Evolutionary conservation across 1,140 invertebrate species (phyloP).

Genomic region (Cydia strobilella): DNA sequence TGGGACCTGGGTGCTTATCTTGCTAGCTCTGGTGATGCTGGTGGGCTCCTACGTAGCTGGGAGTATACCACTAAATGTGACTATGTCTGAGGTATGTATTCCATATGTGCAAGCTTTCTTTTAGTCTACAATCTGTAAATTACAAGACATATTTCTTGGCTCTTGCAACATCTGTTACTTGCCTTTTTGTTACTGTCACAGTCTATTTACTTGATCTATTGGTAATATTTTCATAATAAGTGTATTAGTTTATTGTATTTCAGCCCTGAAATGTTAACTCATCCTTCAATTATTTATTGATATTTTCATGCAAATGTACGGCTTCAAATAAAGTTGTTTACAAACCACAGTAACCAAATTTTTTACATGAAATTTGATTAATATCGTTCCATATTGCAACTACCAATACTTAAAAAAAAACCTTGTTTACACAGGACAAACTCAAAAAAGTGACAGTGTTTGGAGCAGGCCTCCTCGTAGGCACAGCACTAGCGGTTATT

Average conservation of each 20-base stretch:
- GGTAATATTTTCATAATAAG: slow-evolving; percentile 4
- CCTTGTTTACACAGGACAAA: slow-evolving; percentile 88
- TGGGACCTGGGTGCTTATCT: slow-evolving; percentile 88
- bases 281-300: background rate
- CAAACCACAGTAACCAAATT: background rate
- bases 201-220: slow-evolving; percentile 20
- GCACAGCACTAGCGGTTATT: slow-evolving; percentile 98
- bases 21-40: slow-evolving; percentile 94
- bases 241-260: background rate
- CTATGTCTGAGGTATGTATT: slow-evolving; percentile 92
- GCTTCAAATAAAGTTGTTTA: background rate
- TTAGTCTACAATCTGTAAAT: background rate
- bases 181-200: background rate
- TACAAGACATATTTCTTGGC: background rate
- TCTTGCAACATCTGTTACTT: slow-evolving; percentile 5
- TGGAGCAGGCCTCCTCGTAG: slow-evolving; percentile 98
- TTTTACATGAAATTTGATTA: background rate
- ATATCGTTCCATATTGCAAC: background rate
- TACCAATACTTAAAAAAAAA: no score
- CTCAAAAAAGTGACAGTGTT: slow-evolving; percentile 96
- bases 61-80: slow-evolving; percentile 94
- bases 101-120: background rate
- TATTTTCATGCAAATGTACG: background rate
- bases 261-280: no score
- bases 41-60: slow-evolving; percentile 97